Conservation (phyloP, 2,113 vertebrate species). For the Cathartes aura region DNA sequence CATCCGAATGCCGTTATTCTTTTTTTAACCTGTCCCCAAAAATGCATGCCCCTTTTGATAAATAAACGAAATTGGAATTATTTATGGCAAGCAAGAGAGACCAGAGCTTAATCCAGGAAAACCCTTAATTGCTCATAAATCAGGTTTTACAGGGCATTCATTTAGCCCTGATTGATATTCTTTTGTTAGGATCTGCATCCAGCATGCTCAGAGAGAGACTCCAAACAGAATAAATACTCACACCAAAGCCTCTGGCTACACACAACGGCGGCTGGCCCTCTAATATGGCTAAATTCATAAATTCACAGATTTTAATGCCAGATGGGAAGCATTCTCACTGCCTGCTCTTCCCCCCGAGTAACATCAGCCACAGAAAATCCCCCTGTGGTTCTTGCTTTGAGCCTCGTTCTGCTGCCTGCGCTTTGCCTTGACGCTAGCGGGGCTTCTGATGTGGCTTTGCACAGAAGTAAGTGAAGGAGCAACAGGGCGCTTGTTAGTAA, state of each 20-base stretch:
- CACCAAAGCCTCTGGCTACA: not conserved
- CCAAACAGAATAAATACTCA: not conserved
- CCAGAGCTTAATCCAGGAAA: conserved; percentile 3
- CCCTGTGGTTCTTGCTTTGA: not conserved
- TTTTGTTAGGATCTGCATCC: conserved; percentile 29
- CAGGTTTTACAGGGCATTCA: not conserved
- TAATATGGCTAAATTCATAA: not conserved
- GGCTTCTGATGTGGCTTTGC: not conserved
- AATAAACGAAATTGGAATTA: not conserved
- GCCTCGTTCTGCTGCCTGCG: not conserved
- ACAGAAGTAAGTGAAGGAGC: not conserved
- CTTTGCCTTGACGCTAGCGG: not conserved
- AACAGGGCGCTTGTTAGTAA: accelerated
- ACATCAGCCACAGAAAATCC: not conserved
- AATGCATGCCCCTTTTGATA: not conserved
- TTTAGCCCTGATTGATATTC: conserved; percentile 15
- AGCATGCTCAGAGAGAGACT: not conserved
- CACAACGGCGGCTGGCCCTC: not conserved
- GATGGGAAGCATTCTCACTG: not conserved
- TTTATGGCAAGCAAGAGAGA: not conserved
- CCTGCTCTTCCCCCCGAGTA: not conserved
- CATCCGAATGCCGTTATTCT: not conserved
- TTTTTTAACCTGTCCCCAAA: not conserved
- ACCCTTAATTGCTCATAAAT: conserved; percentile 25
- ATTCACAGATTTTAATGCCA: not conserved